Evolutionary conservation across 2,888 invertebrate species (phyloP).

Genomic region (Physocephala rufipes): DNA sequence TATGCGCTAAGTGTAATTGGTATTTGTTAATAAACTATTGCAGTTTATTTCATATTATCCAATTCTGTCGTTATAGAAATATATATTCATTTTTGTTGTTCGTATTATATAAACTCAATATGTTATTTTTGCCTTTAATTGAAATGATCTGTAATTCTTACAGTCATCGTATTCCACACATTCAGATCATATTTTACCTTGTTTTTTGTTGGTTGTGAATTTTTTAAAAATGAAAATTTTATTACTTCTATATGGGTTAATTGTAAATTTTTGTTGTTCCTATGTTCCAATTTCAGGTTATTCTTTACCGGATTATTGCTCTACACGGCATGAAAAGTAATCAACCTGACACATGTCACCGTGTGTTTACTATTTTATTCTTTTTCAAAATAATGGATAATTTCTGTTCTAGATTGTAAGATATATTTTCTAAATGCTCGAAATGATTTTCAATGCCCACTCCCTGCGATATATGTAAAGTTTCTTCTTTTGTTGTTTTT

Average conservation of each 20-base stretch:
- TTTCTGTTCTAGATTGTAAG: no score
- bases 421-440: no score
- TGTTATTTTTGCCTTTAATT: slow-evolving; percentile 30
- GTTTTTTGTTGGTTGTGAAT: slow-evolving; percentile 10
- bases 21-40: slow-evolving; percentile 1
- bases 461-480: no score
- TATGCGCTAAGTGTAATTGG: background rate
- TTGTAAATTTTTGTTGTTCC: slow-evolving; percentile 2
- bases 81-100: slow-evolving; percentile 16
- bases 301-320: slow-evolving; percentile 11
- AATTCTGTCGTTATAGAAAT: slow-evolving; percentile 32
- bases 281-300: background rate
- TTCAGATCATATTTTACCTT: background rate
- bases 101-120: slow-evolving; percentile 13
- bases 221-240: background rate
- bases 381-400: no score
- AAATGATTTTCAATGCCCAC: no score
- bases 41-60: slow-evolving; percentile 10
- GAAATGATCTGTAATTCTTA: slow-evolving; percentile 24
- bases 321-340: no score
- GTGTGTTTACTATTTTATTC: no score
- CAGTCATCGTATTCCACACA: no score
- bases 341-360: no score
- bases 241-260: background rate
- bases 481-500: background rate